phyloP scores from a whole-genome alignment of 2,797 vertebrate species.

The Masticophis lateralis region DNA sequence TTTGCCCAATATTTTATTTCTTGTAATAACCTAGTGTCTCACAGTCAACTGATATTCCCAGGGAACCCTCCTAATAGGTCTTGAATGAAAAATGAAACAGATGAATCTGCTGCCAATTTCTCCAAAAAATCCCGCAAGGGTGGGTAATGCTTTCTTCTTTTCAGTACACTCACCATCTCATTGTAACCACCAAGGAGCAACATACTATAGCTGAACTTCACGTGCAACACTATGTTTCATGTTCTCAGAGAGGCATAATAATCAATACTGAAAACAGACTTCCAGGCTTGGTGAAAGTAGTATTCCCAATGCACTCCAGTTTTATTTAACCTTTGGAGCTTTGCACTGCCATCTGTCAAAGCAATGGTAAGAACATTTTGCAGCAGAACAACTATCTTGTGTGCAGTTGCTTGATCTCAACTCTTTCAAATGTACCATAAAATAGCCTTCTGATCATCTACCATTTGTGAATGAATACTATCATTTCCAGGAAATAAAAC shows the following conservation, averaged over 20 bases:
- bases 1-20: background rate
- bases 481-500: background rate
- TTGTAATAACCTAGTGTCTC: background rate
- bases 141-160: background rate
- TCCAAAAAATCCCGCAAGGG: background rate
- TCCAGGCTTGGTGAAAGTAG: conserved; percentile 2
- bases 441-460: background rate
- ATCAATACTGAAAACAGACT: conserved; percentile 22
- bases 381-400: background rate
- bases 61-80: background rate
- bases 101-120: background rate
- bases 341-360: background rate
- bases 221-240: conserved; percentile 23
- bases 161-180: background rate
- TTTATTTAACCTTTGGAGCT: conserved; percentile 12
- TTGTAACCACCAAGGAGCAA: background rate
- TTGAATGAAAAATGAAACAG: background rate
- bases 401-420: background rate
- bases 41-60: background rate
- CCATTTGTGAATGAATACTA: background rate
- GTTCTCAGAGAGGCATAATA: conserved; percentile 19
- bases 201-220: background rate
- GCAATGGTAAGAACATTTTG: background rate
- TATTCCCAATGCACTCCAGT: background rate
- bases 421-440: background rate